Conservation (phyloP, 2,888 invertebrate species). For the Ophion ellenae region DNA sequence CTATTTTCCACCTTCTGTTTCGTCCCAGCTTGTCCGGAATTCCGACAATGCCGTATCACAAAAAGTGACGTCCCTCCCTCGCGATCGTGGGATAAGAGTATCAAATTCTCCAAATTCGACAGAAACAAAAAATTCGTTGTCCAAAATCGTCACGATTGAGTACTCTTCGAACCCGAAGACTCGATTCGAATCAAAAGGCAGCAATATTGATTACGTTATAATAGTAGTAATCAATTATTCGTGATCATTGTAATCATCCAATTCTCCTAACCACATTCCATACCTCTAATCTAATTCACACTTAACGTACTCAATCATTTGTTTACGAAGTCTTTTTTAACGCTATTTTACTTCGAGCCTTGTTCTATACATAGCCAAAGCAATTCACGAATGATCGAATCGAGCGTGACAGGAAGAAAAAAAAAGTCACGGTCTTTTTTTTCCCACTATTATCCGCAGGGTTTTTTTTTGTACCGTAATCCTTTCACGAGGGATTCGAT, state of each 20-base stretch:
- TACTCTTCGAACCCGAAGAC: background rate
- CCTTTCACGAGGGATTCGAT: conserved; percentile 17
- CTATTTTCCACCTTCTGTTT: too few relatives aligned
- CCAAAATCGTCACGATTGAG: background rate
- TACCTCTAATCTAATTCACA: background rate
- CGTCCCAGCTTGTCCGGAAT: too few relatives aligned
- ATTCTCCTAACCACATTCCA: background rate
- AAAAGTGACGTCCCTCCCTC: too few relatives aligned
- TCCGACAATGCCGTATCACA: too few relatives aligned
- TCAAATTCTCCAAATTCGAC: too few relatives aligned
- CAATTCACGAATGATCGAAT: conserved; percentile 3
- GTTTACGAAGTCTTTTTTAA: background rate
- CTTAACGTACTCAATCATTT: background rate
- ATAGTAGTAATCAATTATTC: background rate
- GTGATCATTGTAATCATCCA: conserved; percentile 6
- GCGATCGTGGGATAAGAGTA: too few relatives aligned
- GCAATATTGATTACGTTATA: background rate
- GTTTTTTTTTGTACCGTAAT: conserved; percentile 31
- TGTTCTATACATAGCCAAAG: background rate
- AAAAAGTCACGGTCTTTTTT: conserved; percentile 6
- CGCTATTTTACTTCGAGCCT: background rate
- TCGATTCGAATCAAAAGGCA: background rate
- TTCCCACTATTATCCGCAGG: background rate
- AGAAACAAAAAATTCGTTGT: too few relatives aligned
- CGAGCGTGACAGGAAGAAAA: conserved; percentile 1